Percentiles rank a stretch among this genome's conserved stretches.
Evolutionary conservation across 2,797 vertebrate species (phyloP).

Genomic region (Trachurus trachurus): DNA sequence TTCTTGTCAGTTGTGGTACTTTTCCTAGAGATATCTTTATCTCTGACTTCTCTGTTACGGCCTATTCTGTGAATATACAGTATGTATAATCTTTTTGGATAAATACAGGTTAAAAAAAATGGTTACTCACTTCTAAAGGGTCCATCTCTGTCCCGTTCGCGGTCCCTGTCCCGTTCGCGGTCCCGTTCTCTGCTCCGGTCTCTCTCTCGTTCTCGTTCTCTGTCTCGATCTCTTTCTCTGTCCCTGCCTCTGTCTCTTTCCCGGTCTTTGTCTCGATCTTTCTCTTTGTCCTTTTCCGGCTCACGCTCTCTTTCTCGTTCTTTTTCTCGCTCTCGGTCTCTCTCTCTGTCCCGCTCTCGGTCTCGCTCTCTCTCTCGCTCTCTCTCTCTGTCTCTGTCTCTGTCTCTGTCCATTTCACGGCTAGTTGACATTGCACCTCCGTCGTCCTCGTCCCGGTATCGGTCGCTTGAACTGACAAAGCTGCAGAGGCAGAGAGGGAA

Average conservation of each 20-base stretch:
- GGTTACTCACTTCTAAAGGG: constrained; percentile 84
- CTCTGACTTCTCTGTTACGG: neutral
- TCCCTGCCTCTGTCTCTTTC: constrained; percentile 47
- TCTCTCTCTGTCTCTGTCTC: constrained; percentile 51
- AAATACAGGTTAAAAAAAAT: constrained; percentile 4
- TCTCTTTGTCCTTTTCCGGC: constrained; percentile 60
- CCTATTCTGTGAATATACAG: neutral
- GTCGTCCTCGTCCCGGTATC: constrained; percentile 86
- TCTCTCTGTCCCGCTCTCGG: constrained; percentile 69
- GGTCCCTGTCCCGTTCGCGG: constrained; percentile 56
- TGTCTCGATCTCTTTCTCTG: constrained; percentile 74
- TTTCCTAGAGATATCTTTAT: neutral
- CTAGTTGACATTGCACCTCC: constrained; percentile 59
- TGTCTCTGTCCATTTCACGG: constrained; percentile 77
- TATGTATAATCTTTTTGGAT: neutral
- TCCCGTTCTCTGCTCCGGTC: constrained; percentile 70
- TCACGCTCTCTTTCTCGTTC: constrained; percentile 76
- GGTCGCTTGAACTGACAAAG: constrained; percentile 90
- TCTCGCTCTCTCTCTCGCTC: constrained; percentile 49
- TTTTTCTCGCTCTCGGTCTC: constrained; percentile 59
- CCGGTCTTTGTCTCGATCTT: constrained; percentile 71
- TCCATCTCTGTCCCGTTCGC: constrained; percentile 76
- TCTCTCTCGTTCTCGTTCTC: constrained; percentile 10
- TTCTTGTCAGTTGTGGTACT: neutral
- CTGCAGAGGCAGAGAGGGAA: constrained; percentile 69